Conservation (phyloP, 35 echinoderm and acorn worm species). For the Holothuria glaberrima region DNA sequence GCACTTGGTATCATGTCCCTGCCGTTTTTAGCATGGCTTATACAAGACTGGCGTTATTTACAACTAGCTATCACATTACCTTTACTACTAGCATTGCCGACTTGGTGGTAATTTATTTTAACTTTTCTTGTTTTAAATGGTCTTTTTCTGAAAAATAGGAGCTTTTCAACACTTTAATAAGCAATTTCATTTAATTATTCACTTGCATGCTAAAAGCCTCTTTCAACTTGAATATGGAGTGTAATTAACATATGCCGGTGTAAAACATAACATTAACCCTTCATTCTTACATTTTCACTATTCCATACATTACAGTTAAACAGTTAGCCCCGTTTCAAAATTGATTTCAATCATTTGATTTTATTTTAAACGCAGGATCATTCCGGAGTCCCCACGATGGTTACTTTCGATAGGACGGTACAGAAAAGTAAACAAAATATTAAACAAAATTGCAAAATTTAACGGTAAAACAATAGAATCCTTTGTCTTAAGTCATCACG, state of each 20-base stretch:
- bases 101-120: conserved; percentile 79
- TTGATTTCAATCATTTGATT: too few relatives aligned
- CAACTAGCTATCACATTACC: conserved; percentile 92
- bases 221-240: too few relatives aligned
- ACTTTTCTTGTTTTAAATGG: too few relatives aligned
- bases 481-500: background rate
- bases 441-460: conserved; percentile 45
- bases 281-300: too few relatives aligned
- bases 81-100: conserved; percentile 68
- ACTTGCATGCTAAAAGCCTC: too few relatives aligned
- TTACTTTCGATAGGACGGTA: conserved; percentile 3
- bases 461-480: conserved; percentile 32
- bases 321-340: too few relatives aligned
- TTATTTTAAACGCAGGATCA: conserved; percentile 10
- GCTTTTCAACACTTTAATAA: too few relatives aligned
- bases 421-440: conserved; percentile 6
- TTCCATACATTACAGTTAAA: too few relatives aligned
- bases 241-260: too few relatives aligned
- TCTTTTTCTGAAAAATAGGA: background rate
- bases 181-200: too few relatives aligned
- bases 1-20: conserved; percentile 90
- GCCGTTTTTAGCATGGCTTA: conserved; percentile 71
- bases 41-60: conserved; percentile 86
- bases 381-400: conserved; percentile 55
- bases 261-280: too few relatives aligned